These are phyloP conservation scores for Halictus rubicundus DNA, from an alignment of 1,140 invertebrate species.

Conservation along the genomic window DNA sequence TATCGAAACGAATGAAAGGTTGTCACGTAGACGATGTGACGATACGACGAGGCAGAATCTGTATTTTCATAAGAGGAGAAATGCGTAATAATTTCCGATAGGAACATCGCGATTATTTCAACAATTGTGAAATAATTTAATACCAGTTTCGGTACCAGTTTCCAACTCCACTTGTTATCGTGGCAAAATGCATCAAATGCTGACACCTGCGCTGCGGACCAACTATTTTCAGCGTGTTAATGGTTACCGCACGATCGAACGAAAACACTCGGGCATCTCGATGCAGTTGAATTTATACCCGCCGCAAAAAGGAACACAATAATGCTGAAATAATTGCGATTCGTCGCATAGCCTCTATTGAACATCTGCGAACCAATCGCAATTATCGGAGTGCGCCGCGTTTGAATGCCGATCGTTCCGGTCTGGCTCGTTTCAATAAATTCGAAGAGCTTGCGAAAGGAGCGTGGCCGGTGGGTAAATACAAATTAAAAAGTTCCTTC, in stretches of 20 bases:
- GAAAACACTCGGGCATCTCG: neutral
- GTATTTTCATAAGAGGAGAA: too few species aligned
- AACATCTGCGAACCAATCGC: slow-evolving; percentile 10
- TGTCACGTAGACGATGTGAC: too few species aligned
- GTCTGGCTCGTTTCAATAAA: neutral
- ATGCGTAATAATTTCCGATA: too few species aligned
- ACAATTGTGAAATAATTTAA: too few species aligned
- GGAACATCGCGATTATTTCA: too few species aligned
- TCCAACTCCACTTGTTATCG: too few species aligned
- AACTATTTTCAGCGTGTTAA: neutral
- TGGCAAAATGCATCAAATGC: too few species aligned
- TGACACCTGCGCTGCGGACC: too few species aligned
- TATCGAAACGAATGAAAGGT: too few species aligned
- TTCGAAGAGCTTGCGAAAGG: neutral
- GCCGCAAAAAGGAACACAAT: neutral
- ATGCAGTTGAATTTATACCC: neutral
- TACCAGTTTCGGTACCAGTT: too few species aligned
- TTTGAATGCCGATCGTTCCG: slow-evolving; percentile 36
- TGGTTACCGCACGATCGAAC: neutral
- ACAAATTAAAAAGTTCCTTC: neutral
- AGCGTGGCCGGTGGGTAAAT: too few species aligned
- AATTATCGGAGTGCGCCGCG: neutral
- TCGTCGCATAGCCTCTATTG: neutral
- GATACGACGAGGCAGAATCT: too few species aligned
- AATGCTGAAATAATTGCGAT: neutral